A percentile compares a stretch with the other conserved stretches of the same genome.
Conservation (phyloP, 1,140 invertebrate genomes). For the Drosophila subobscura region DNA sequence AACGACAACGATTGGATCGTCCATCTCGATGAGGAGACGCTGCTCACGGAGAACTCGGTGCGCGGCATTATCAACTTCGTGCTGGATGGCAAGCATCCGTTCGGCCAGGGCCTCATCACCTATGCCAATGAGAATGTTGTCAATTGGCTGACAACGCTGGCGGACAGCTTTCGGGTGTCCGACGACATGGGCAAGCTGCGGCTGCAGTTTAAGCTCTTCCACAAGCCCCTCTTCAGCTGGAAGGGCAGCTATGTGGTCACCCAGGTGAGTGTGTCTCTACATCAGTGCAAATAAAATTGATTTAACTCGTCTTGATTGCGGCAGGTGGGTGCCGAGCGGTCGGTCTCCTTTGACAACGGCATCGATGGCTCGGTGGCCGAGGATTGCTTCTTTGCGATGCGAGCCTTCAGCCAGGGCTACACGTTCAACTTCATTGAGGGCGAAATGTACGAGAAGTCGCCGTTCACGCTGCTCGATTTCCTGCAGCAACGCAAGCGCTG, state of each 20-base stretch:
- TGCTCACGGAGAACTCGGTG: slow-evolving; percentile 96
- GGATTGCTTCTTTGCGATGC: slow-evolving; percentile 98
- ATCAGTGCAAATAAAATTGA: background rate
- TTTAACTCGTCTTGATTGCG: slow-evolving; percentile 67
- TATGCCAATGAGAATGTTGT: slow-evolving; percentile 98
- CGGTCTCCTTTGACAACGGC: slow-evolving; percentile 97
- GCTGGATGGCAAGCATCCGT: slow-evolving; percentile 96
- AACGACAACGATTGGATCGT: slow-evolving; percentile 98
- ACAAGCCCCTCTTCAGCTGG: slow-evolving; percentile 98
- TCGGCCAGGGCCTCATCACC: slow-evolving; percentile 98
- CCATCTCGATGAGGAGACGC: slow-evolving; percentile 98
- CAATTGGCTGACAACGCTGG: slow-evolving; percentile 98
- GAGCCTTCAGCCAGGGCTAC: slow-evolving; percentile 93
- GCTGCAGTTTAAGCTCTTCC: slow-evolving; percentile 96
- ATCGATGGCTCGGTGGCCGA: slow-evolving; percentile 98
- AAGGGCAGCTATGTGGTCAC: slow-evolving; percentile 98
- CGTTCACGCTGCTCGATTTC: slow-evolving; percentile 97
- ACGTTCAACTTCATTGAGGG: slow-evolving; percentile 97
- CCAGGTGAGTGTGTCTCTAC: slow-evolving; percentile 86
- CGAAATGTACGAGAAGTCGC: slow-evolving; percentile 99
- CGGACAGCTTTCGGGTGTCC: slow-evolving; percentile 97
- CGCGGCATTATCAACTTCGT: slow-evolving; percentile 98
- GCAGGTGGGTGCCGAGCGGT: slow-evolving; percentile 93
- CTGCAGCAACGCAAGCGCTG: slow-evolving; percentile 98
- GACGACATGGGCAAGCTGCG: slow-evolving; percentile 98